Evolutionary conservation across 2,888 invertebrate species (phyloP).

Genomic region (Caenorhabditis parvicauda): DNA sequence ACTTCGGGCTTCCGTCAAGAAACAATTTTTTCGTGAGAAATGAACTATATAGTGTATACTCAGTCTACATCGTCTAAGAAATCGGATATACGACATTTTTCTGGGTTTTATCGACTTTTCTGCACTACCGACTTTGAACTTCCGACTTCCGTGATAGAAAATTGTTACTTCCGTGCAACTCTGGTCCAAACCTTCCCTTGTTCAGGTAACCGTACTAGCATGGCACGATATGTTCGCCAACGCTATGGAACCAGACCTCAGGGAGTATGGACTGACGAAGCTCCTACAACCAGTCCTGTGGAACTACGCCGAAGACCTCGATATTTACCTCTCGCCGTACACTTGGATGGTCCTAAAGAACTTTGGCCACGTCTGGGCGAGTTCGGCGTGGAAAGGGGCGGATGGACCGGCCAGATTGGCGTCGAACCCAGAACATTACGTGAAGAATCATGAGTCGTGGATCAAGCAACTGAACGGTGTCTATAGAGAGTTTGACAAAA

Average conservation of each 20-base stretch:
- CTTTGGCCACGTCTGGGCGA: constrained; percentile 74
- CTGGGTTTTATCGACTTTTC: no score
- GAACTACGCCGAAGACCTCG: constrained; percentile 60
- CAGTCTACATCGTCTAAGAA: no score
- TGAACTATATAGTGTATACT: neutral
- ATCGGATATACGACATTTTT: no score
- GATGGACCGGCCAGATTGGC: constrained; percentile 64
- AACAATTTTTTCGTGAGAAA: neutral
- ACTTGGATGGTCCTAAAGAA: constrained; percentile 70
- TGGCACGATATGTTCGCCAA: constrained; percentile 62
- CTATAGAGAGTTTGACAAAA: constrained; percentile 52
- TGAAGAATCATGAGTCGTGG: constrained; percentile 66
- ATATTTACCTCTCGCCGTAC: constrained; percentile 51
- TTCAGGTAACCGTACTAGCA: constrained; percentile 51
- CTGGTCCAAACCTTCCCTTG: no score
- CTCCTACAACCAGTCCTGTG: constrained; percentile 58
- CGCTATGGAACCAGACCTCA: constrained; percentile 44
- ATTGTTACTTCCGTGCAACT: no score
- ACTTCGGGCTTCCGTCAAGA: no score
- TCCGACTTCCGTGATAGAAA: no score
- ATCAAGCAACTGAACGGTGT: constrained; percentile 59
- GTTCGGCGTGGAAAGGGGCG: constrained; percentile 75
- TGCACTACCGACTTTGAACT: no score
- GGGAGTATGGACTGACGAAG: constrained; percentile 37
- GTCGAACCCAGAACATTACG: constrained; percentile 65